phyloP scores from a whole-genome alignment of 2,888 invertebrate species.

The Lasioglossum vierecki region DNA sequence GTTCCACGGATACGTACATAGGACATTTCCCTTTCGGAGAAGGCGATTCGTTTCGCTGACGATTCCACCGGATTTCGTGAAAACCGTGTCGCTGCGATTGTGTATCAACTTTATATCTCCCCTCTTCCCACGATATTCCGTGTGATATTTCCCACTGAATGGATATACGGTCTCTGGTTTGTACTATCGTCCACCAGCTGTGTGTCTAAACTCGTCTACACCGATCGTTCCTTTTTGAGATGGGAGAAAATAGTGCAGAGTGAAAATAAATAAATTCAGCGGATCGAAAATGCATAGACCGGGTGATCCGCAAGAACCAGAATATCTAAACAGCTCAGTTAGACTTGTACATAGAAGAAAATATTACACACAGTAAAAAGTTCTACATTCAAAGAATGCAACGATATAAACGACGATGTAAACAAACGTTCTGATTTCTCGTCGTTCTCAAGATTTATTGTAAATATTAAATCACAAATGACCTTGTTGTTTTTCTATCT shows the following conservation, averaged over 20 bases:
- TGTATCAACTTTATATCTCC: constrained; percentile 33
- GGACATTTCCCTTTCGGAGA: constrained; percentile 66
- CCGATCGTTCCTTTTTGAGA: neutral
- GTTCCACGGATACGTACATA: constrained; percentile 28
- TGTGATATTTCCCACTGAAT: constrained; percentile 14
- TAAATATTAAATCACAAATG: too few species aligned
- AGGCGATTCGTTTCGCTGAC: constrained; percentile 62
- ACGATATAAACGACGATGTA: too few species aligned
- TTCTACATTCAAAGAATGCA: too few species aligned
- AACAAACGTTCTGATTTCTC: too few species aligned
- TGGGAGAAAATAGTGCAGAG: neutral
- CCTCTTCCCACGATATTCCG: constrained; percentile 43
- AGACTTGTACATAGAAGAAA: too few species aligned
- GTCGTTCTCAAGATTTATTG: too few species aligned
- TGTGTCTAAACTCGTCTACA: neutral
- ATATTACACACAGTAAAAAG: too few species aligned
- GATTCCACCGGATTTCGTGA: constrained; percentile 50
- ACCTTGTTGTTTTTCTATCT: too few species aligned
- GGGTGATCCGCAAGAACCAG: too few species aligned
- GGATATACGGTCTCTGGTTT: neutral
- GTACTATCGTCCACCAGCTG: neutral
- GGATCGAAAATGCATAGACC: too few species aligned
- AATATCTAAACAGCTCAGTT: too few species aligned
- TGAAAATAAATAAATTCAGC: neutral
- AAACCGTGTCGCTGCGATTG: constrained; percentile 48